Percentiles rank a stretch among this genome's conserved stretches.
These are phyloP conservation scores for Hybognathus amarus DNA, from an alignment of 2,797 vertebrate genomes.

Conservation along the genomic window DNA sequence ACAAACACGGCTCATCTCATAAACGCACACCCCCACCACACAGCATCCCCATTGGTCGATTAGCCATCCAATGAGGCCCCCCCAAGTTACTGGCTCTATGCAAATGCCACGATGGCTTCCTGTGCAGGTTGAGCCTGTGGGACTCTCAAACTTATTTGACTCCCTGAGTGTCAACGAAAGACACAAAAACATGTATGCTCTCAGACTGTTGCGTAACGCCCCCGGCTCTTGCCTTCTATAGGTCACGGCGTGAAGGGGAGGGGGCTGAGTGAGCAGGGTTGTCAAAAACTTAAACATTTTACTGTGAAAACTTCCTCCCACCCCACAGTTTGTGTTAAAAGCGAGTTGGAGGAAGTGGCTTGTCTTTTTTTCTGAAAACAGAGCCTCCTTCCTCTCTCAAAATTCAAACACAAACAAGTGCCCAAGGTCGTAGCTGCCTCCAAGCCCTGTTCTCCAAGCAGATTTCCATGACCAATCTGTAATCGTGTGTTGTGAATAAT, in stretches of 20 bases:
- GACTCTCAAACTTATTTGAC: conserved; percentile 29
- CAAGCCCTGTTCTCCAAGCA: conserved; percentile 14
- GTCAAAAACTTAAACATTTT: conserved; percentile 23
- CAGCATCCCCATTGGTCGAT: conserved; percentile 69
- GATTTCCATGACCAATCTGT: neutral
- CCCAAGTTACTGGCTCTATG: conserved; percentile 62
- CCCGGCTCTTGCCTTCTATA: conserved; percentile 3
- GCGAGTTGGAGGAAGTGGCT: conserved; percentile 55
- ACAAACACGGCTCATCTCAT: conserved; percentile 49
- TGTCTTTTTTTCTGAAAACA: conserved; percentile 14
- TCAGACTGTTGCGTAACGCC: conserved; percentile 24
- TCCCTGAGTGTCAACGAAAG: conserved; percentile 12
- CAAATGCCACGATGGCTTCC: conserved; percentile 66
- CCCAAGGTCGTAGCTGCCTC: conserved; percentile 25
- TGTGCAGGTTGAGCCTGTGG: conserved; percentile 57
- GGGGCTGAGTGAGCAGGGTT: conserved; percentile 1
- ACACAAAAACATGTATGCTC: conserved; percentile 29
- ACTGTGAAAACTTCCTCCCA: conserved; percentile 7
- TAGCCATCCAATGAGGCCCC: conserved; percentile 64
- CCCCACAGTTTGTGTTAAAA: conserved; percentile 21
- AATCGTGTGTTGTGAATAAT: conserved; percentile 18
- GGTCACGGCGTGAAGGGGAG: neutral
- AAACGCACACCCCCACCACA: conserved; percentile 13
- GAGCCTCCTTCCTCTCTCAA: conserved; percentile 32
- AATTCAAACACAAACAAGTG: conserved; percentile 32